Percentiles rank a stretch among this genome's conserved stretches.
phyloP scores from a whole-genome alignment of 2,113 vertebrate species.

The Rhinichthys klamathensis region DNA sequence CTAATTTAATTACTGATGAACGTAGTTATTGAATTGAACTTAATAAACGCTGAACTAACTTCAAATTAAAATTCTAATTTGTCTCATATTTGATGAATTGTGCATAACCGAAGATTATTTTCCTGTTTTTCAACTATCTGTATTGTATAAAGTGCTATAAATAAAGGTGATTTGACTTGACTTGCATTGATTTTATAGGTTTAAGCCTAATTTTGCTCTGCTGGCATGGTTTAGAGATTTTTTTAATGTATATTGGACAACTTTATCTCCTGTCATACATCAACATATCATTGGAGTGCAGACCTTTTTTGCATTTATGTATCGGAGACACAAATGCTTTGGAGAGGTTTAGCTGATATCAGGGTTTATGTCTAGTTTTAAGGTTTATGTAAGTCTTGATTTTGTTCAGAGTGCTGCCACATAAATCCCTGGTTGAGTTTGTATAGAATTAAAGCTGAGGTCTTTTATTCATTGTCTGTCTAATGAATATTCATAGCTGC shows the following conservation, averaged over 20 bases:
- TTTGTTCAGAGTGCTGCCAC: conserved; percentile 11
- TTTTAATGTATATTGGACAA: no score
- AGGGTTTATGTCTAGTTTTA: background rate
- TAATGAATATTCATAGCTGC: conserved; percentile 58
- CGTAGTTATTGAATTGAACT: no score
- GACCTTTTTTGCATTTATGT: background rate
- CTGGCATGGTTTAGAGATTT: background rate
- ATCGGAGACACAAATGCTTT: background rate
- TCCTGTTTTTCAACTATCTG: no score
- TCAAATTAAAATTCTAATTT: no score
- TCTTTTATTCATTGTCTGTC: conserved; percentile 40
- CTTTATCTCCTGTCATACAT: no score
- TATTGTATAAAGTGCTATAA: no score
- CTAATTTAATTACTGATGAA: no score
- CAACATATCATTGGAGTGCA: no score
- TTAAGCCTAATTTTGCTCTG: background rate
- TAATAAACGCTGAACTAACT: no score
- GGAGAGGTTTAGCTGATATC: background rate
- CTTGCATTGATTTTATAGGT: background rate
- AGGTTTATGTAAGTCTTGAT: background rate
- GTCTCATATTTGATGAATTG: no score
- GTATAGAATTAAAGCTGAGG: conserved; percentile 41
- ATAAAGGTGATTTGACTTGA: no score
- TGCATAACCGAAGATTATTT: no score
- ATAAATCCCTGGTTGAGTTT: conserved; percentile 5